These are phyloP conservation scores for Pterocles gutturalis DNA, from an alignment of 2,113 vertebrate species.

Conservation along the genomic window DNA sequence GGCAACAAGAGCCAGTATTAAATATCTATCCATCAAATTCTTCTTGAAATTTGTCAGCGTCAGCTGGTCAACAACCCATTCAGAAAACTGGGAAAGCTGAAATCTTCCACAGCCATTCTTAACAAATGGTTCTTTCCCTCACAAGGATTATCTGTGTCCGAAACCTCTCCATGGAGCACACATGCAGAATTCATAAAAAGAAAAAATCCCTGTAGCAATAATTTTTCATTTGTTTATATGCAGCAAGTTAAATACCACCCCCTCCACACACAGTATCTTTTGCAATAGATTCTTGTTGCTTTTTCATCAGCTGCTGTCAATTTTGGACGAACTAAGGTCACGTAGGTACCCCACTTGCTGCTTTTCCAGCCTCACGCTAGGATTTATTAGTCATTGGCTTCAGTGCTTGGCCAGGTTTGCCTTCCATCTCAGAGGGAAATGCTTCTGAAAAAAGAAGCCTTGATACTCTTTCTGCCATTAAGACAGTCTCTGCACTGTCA, in stretches of 20 bases:
- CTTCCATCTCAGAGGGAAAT: not conserved
- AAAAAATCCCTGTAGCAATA: not conserved
- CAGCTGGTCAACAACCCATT: slow-evolving; percentile 45
- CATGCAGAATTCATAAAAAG: not conserved
- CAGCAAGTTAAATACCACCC: not conserved
- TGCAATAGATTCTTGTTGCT: not conserved
- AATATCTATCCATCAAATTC: slow-evolving; percentile 55
- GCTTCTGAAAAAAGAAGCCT: not conserved
- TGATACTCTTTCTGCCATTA: not conserved
- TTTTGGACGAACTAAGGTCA: not conserved
- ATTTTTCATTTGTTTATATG: not conserved
- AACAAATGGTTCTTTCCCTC: not conserved
- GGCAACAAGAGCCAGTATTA: slow-evolving; percentile 24
- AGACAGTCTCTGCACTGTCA: not conserved
- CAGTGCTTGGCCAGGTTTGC: not conserved
- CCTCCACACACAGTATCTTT: not conserved
- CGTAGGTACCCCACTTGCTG: fast-evolving
- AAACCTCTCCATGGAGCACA: not conserved
- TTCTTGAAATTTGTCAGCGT: slow-evolving; percentile 11
- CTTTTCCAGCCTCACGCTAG: not conserved
- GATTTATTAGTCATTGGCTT: not conserved
- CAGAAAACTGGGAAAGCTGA: slow-evolving; percentile 24
- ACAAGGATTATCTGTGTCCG: not conserved
- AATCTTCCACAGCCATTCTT: not conserved
- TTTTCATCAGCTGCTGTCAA: not conserved